A percentile compares a stretch with the other conserved stretches of the same genome.
Conservation (phyloP, 1,140 invertebrate genomes). For the Lanistes nyassanus region DNA sequence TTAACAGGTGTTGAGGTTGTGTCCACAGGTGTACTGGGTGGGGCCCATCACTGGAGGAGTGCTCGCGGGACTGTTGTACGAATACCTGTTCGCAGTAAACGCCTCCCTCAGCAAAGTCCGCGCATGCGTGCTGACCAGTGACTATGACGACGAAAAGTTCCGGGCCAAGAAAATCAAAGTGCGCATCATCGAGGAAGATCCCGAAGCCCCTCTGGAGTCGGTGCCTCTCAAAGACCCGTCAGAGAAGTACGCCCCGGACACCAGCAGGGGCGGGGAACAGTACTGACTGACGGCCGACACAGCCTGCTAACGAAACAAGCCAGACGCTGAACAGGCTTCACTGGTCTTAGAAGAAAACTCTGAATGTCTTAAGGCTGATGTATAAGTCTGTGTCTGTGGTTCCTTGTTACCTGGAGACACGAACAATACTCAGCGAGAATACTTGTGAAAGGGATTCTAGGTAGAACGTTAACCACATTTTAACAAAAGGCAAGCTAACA, state of each 20-base stretch:
- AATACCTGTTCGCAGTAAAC: conserved; percentile 74
- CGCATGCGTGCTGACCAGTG: conserved; percentile 42
- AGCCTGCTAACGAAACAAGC: too few species aligned
- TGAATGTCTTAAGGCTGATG: too few species aligned
- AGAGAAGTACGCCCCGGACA: conserved; percentile 1
- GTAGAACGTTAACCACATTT: too few species aligned
- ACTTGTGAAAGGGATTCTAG: too few species aligned
- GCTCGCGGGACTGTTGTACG: conserved; percentile 81
- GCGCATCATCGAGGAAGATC: conserved; percentile 29
- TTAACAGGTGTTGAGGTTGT: not conserved
- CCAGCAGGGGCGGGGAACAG: not conserved
- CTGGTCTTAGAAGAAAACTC: too few species aligned
- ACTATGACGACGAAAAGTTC: conserved; percentile 49
- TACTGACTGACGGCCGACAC: not conserved
- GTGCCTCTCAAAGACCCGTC: conserved; percentile 5
- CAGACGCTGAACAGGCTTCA: too few species aligned
- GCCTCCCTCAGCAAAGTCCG: conserved; percentile 41
- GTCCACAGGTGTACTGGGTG: conserved; percentile 85
- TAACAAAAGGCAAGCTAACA: too few species aligned
- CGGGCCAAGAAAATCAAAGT: conserved; percentile 38
- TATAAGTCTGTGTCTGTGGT: too few species aligned
- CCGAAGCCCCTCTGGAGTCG: not conserved
- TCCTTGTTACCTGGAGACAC: too few species aligned
- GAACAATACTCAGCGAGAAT: too few species aligned
- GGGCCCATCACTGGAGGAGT: conserved; percentile 83